phyloP scores from a whole-genome alignment of 2,113 vertebrate species.

The Fregata magnificens region DNA sequence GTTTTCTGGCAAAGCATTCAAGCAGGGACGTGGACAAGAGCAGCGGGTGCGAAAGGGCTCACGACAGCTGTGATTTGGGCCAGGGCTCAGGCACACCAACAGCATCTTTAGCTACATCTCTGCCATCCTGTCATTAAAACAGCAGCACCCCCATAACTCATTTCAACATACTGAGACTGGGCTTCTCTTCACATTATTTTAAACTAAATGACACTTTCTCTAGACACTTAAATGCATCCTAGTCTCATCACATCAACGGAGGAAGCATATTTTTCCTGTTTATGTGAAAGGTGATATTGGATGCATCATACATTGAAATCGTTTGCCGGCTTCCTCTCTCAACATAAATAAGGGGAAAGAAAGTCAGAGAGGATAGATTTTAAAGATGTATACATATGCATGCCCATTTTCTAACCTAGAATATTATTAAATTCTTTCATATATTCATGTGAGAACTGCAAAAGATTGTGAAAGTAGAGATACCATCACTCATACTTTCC shows the following conservation, averaged over 20 bases:
- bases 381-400: conserved; percentile 15
- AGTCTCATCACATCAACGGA: conserved; percentile 20
- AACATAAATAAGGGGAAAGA: conserved; percentile 8
- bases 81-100: not conserved
- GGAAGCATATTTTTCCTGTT: conserved; percentile 44
- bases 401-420: conserved; percentile 1
- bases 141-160: not conserved
- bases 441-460: not conserved
- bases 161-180: not conserved
- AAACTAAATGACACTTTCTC: conserved; percentile 35
- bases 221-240: conserved; percentile 28
- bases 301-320: not conserved
- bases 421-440: conserved; percentile 45
- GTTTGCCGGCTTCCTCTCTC: not conserved
- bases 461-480: not conserved
- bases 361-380: conserved; percentile 31
- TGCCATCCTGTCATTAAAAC: not conserved
- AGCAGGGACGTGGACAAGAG: not conserved
- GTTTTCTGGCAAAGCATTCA: not conserved
- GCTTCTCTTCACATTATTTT: conserved; percentile 28
- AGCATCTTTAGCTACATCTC: not conserved
- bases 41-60: not conserved
- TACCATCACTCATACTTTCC: not conserved
- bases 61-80: accelerated
- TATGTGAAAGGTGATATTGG: conserved; percentile 55